Evolutionary conservation across 2,888 invertebrate species (phyloP).

Genomic region (Heteromurus nitidus): DNA sequence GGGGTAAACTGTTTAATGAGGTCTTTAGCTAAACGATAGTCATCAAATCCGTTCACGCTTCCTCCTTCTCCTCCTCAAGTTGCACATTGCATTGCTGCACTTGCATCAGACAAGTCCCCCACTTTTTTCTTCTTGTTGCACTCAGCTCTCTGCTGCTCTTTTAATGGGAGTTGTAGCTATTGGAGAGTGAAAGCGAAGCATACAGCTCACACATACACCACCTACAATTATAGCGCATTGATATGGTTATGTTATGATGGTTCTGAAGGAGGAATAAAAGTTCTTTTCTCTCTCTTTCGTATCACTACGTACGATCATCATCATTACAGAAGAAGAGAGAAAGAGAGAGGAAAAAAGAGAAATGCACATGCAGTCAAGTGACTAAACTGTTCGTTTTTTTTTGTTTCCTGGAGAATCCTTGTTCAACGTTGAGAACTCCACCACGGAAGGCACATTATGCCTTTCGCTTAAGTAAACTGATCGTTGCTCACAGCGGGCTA

Average conservation of each 20-base stretch:
- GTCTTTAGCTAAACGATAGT: slow-evolving; percentile 62
- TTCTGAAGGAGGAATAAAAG: not conserved
- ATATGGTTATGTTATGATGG: slow-evolving; percentile 22
- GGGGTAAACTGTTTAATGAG: slow-evolving; percentile 58
- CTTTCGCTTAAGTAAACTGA: slow-evolving; percentile 25
- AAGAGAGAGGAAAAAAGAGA: not conserved
- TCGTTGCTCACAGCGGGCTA: slow-evolving; percentile 26
- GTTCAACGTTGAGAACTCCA: not conserved
- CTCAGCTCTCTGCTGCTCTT: not conserved
- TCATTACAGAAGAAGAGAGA: slow-evolving; percentile 28
- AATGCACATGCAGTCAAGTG: slow-evolving; percentile 7
- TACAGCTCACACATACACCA: not conserved
- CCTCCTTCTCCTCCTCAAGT: slow-evolving; percentile 10
- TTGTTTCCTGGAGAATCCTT: not conserved
- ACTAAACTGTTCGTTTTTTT: not conserved
- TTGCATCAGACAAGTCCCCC: not conserved
- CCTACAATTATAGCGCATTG: slow-evolving; percentile 24
- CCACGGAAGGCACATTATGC: not conserved
- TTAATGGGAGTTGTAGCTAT: slow-evolving; percentile 9
- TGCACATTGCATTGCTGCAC: not conserved
- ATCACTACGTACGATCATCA: slow-evolving; percentile 13
- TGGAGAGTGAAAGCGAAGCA: slow-evolving; percentile 16
- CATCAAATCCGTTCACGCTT: slow-evolving; percentile 52
- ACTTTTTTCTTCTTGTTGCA: not conserved
- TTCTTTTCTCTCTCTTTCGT: not conserved